These are phyloP conservation scores for Kradibia gibbosae DNA, from an alignment of 1,140 invertebrate genomes.

Conservation along the genomic window DNA sequence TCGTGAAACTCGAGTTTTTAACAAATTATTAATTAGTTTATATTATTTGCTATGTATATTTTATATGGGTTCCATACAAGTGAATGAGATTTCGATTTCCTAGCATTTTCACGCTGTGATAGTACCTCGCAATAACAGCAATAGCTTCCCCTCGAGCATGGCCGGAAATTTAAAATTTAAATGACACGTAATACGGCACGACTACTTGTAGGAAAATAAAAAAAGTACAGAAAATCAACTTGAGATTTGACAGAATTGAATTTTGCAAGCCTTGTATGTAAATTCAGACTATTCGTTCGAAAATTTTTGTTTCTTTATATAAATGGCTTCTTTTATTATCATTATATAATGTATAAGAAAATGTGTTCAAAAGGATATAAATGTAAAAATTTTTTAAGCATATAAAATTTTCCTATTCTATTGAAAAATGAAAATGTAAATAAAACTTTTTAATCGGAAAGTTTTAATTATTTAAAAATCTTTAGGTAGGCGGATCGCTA, in stretches of 20 bases:
- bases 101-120: neutral
- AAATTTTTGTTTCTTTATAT: conserved; percentile 11
- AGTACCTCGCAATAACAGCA: neutral
- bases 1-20: neutral
- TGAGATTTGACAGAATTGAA: conserved; percentile 13
- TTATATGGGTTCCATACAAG: neutral
- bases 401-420: conserved; percentile 16
- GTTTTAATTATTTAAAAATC: conserved; percentile 7
- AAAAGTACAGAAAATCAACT: conserved; percentile 5
- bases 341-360: conserved; percentile 4
- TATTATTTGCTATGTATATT: neutral
- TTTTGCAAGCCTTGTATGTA: conserved; percentile 15
- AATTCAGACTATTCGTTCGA: neutral
- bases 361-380: neutral
- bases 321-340: neutral
- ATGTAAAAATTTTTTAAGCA: neutral
- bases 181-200: conserved; percentile 36
- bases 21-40: neutral
- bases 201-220: conserved; percentile 37
- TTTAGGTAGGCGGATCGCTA: neutral
- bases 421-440: conserved; percentile 19
- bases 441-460: neutral
- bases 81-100: conserved; percentile 35
- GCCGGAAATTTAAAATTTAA: conserved; percentile 51
- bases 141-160: conserved; percentile 33